phyloP scores from a whole-genome alignment of 2,797 vertebrate species.

The Ctenopoma multispine region DNA sequence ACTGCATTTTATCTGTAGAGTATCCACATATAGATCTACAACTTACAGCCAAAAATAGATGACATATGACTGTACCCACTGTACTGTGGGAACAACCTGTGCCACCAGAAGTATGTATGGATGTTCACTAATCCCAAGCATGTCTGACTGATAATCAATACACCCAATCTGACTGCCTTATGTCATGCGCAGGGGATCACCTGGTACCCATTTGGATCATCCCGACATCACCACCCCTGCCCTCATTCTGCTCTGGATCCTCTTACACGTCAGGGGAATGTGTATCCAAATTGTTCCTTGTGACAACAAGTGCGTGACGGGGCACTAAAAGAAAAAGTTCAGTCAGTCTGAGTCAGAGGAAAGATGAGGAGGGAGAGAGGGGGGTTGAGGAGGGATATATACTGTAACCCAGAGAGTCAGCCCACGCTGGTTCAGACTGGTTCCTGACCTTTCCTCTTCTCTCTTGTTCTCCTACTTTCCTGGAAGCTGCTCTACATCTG shows the following conservation, averaged over 20 bases:
- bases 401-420: slow-evolving; percentile 66
- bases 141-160: slow-evolving; percentile 43
- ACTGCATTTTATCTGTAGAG: slow-evolving; percentile 26
- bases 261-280: slow-evolving; percentile 73
- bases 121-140: slow-evolving; percentile 39
- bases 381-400: slow-evolving; percentile 56
- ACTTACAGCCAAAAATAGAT: slow-evolving; percentile 23
- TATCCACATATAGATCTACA: slow-evolving; percentile 40
- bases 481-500: slow-evolving; percentile 25
- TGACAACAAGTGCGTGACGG: slow-evolving; percentile 73
- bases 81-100: slow-evolving; percentile 44
- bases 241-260: slow-evolving; percentile 30
- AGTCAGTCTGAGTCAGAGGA: slow-evolving; percentile 72
- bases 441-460: slow-evolving; percentile 68
- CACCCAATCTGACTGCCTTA: slow-evolving; percentile 44
- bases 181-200: slow-evolving; percentile 56
- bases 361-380: slow-evolving; percentile 53
- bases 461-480: slow-evolving; percentile 26
- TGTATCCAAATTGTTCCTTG: slow-evolving; percentile 64
- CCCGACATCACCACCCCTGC: background rate
- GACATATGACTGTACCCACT: background rate
- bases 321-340: slow-evolving; percentile 65
- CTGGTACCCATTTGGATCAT: slow-evolving; percentile 24
- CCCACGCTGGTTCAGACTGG: slow-evolving; percentile 83
- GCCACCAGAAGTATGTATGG: slow-evolving; percentile 27